These are phyloP conservation scores for Phengaris alcon DNA, from an alignment of 2,888 invertebrate species.

Conservation along the genomic window DNA sequence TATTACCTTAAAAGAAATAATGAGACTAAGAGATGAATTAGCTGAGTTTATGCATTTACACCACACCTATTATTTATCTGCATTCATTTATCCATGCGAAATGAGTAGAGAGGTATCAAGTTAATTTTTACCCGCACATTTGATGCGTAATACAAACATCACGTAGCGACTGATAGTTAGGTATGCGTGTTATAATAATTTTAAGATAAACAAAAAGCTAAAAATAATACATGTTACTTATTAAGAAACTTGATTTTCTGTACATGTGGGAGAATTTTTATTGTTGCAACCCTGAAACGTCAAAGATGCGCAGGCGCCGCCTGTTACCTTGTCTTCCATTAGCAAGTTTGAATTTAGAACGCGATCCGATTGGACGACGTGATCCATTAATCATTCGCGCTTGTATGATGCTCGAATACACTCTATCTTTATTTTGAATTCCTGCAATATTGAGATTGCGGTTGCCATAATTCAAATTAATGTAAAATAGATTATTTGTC, in stretches of 20 bases:
- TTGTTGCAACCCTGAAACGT: constrained; percentile 48
- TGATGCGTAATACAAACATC: no score
- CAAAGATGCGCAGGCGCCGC: constrained; percentile 62
- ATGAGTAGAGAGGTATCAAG: no score
- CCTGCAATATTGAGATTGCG: constrained; percentile 34
- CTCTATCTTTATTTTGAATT: constrained; percentile 39
- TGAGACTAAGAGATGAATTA: no score
- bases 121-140: no score
- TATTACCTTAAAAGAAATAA: no score
- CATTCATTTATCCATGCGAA: no score
- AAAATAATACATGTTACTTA: background rate
- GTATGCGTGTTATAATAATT: no score
- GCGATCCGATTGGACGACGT: constrained; percentile 56
- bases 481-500: constrained; percentile 28
- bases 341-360: constrained; percentile 74
- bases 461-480: constrained; percentile 32
- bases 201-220: background rate
- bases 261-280: constrained; percentile 29
- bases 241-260: background rate
- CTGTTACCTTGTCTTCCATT: constrained; percentile 68
- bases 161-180: no score
- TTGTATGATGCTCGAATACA: constrained; percentile 44
- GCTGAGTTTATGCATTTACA: no score
- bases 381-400: constrained; percentile 69
- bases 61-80: no score